Evolutionary conservation across 2,113 vertebrate species (phyloP), one percentile per base, ranked within the genome.

Genomic region (Casuarius casuarius): DNA sequence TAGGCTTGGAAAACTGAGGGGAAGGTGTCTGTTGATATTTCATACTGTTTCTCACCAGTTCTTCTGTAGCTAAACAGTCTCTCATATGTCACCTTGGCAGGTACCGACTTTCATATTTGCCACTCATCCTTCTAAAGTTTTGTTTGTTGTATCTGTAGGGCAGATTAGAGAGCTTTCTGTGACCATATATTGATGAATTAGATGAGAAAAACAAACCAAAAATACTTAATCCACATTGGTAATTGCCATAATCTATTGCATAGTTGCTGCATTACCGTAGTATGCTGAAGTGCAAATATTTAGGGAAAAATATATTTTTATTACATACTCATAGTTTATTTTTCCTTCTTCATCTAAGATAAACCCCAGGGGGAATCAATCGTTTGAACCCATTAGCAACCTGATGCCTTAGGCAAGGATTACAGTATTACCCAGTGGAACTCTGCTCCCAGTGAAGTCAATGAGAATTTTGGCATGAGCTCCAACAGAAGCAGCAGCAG

Each of bases 171-270:
- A 61, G 35, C 5, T 61, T 72, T 66, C 18, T 77, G 14, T 65
- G 14, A 33, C 26, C 0, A 1, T 46, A 6, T 52, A 12, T 16
- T 19, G 7, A 51, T 40, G 11, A 75, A 16, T 51, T 38, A 1
- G 51, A 58, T 21, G 21, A 78, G 75, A 48, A 10, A 74, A 12
- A 1, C 5, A 23, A 87, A 35, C 4, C 0, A 3, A 72, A 48
- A 62, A 25, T 65, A 22, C 10, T 63, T 42, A 26, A 5, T 5
- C 12, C 12, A 63, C 12, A 26, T 23, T 31, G 15, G 7, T 81
- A 49, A 22, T 22, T 90, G 81, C 21, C 25, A 38, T 58, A 48
- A 78, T 65, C n/a, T 4, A 13, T 54, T 35, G 8, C 5, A 25
- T 8, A 31, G 22, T 26, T 54, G 9, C 9, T 59, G 19, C 4